phyloP scores from a whole-genome alignment of 2,113 vertebrate genomes.

The Nymphicus hollandicus region DNA sequence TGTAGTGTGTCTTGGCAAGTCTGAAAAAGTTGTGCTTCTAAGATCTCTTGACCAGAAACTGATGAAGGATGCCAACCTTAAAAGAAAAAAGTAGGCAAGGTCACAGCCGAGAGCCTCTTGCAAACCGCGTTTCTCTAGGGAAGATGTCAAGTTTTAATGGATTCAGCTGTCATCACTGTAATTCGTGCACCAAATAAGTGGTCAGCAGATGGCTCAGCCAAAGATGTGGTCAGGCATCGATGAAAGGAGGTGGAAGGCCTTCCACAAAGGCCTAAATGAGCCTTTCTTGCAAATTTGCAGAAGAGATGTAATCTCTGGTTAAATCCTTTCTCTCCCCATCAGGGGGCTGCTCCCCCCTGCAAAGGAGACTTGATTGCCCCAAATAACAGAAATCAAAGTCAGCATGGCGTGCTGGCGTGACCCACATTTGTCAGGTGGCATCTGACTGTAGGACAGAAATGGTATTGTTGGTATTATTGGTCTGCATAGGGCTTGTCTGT shows the following conservation, averaged over 20 bases:
- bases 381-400: constrained; percentile 41
- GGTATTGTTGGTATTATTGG: background rate
- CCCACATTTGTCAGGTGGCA: constrained; percentile 50
- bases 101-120: background rate
- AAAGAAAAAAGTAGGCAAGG: background rate
- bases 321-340: constrained; percentile 39
- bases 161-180: background rate
- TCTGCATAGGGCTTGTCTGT: background rate
- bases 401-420: background rate
- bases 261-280: constrained; percentile 40
- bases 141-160: background rate
- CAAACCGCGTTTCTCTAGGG: background rate
- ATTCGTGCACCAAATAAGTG: background rate
- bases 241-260: background rate
- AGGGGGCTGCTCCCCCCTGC: background rate
- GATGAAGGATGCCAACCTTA: background rate
- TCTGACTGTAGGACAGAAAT: constrained; percentile 15
- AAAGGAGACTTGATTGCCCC: constrained; percentile 33
- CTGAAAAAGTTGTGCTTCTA: background rate
- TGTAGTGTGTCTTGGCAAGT: background rate
- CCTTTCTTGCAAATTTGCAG: constrained; percentile 36
- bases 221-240: background rate
- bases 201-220: constrained; percentile 40
- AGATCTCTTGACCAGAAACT: background rate
- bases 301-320: constrained; percentile 21